These are phyloP conservation scores for Lamellibrachia columna DNA, from an alignment of 2,888 invertebrate genomes.

Conservation along the genomic window DNA sequence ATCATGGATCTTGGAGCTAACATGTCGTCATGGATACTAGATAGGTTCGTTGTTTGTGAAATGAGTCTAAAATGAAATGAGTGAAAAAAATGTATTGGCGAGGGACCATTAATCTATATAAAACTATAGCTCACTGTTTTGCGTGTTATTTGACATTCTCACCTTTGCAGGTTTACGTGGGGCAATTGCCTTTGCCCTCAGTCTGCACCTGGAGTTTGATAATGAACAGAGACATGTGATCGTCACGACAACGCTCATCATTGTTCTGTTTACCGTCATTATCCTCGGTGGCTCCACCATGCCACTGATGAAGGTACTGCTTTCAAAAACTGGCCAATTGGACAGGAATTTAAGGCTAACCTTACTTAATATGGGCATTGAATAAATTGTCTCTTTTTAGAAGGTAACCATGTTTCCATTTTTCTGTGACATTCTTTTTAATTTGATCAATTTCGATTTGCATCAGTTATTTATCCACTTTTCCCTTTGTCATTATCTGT, in stretches of 20 bases:
- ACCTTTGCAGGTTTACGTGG: slow-evolving; percentile 80
- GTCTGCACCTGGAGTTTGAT: slow-evolving; percentile 83
- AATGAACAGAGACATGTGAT: slow-evolving; percentile 88
- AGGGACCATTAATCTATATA: too few relatives aligned
- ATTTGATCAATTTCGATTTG: not conserved
- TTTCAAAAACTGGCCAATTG: not conserved
- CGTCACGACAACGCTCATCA: slow-evolving; percentile 97
- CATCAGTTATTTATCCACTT: not conserved
- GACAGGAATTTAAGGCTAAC: too few relatives aligned
- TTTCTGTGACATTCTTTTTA: not conserved
- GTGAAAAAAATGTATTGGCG: too few relatives aligned
- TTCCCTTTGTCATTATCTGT: not conserved
- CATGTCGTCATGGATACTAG: too few relatives aligned
- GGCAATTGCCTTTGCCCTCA: slow-evolving; percentile 97
- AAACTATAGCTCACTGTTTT: too few relatives aligned
- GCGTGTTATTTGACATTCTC: not conserved
- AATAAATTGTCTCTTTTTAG: not conserved
- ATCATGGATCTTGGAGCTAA: too few relatives aligned
- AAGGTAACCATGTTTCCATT: not conserved
- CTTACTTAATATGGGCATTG: not conserved
- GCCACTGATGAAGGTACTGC: slow-evolving; percentile 83
- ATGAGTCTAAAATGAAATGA: too few relatives aligned
- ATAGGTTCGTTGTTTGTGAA: too few relatives aligned
- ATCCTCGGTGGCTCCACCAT: slow-evolving; percentile 97
- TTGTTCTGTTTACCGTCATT: slow-evolving; percentile 94